A percentile compares a stretch with the other conserved stretches of the same genome.
phyloP scores from a whole-genome alignment of 37 sponge, comb jelly and placozoan genomes.

The Amphimedon queenslandica region DNA sequence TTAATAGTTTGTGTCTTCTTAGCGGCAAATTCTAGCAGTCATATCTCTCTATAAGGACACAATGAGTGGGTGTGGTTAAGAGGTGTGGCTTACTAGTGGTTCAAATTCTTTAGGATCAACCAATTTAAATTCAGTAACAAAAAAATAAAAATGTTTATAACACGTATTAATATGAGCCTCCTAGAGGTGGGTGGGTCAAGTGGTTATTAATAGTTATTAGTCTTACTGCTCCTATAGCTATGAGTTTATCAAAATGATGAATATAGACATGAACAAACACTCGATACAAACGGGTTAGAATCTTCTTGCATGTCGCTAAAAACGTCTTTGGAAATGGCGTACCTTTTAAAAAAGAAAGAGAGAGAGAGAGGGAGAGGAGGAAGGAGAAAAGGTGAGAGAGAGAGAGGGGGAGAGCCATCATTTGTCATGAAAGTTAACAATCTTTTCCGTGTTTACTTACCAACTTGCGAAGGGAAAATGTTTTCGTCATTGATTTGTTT shows the following conservation, averaged over 20 bases:
- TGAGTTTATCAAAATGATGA: conserved; percentile 88
- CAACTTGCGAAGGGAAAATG: conserved; percentile 70
- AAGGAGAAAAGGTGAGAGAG: too few species aligned
- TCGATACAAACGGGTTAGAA: conserved; percentile 81
- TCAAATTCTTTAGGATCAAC: conserved; percentile 82
- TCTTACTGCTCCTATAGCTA: conserved; percentile 83
- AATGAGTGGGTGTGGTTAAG: too few species aligned
- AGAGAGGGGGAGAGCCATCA: neutral
- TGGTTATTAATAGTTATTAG: neutral
- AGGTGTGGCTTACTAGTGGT: conserved; percentile 77
- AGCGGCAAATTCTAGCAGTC: too few species aligned
- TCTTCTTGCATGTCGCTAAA: conserved; percentile 78
- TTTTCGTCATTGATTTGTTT: conserved; percentile 72
- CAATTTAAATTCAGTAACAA: conserved; percentile 70
- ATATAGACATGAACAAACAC: conserved; percentile 96
- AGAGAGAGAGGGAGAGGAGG: too few species aligned
- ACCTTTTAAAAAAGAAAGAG: conserved; percentile 46
- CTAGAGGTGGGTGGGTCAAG: conserved; percentile 17
- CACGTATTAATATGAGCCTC: conserved; percentile 92
- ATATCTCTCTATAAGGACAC: too few species aligned
- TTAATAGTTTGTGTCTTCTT: too few species aligned
- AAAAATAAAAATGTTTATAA: conserved; percentile 93
- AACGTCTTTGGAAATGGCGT: conserved; percentile 85
- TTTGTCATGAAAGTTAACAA: neutral
- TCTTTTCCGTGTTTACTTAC: conserved; percentile 25